Percentiles rank a stretch among this genome's conserved stretches.
Conservation (phyloP, 2,797 vertebrate species). For the Scarus forsteni region DNA sequence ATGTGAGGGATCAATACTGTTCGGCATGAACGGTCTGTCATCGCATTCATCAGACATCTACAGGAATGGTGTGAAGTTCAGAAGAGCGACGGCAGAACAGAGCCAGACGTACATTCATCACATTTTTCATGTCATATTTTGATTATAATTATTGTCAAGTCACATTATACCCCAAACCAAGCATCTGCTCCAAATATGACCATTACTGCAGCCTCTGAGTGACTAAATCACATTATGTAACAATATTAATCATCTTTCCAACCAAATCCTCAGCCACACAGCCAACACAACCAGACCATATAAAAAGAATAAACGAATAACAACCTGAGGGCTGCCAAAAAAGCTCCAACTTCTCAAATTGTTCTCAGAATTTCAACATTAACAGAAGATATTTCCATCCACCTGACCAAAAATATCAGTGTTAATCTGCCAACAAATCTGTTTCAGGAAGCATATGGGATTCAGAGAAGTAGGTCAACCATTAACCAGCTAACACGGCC, state of each 20-base stretch:
- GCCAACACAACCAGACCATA: neutral
- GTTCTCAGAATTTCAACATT: constrained; percentile 38
- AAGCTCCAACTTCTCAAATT: neutral
- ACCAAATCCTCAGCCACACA: neutral
- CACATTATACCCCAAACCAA: no score
- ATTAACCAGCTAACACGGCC: constrained; percentile 80
- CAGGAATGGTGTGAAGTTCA: constrained; percentile 58
- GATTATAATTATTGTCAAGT: neutral
- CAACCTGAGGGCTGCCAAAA: neutral
- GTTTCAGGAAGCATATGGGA: constrained; percentile 91
- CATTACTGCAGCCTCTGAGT: no score
- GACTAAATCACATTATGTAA: constrained; percentile 2
- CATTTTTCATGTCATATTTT: neutral
- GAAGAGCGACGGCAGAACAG: constrained; percentile 15
- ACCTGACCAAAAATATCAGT: constrained; percentile 53
- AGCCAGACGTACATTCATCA: neutral
- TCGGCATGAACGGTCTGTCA: constrained; percentile 73
- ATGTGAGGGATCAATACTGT: constrained; percentile 75
- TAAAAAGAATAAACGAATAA: constrained; percentile 2
- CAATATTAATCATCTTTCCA: constrained; percentile 3
- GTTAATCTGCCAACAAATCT: constrained; percentile 82
- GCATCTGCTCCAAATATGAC: no score
- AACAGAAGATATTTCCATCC: constrained; percentile 53
- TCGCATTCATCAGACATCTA: constrained; percentile 74
- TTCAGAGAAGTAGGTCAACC: constrained; percentile 90